Evolutionary conservation across 2,888 invertebrate species (phyloP).

Genomic region (Colostygia pectinataria): DNA sequence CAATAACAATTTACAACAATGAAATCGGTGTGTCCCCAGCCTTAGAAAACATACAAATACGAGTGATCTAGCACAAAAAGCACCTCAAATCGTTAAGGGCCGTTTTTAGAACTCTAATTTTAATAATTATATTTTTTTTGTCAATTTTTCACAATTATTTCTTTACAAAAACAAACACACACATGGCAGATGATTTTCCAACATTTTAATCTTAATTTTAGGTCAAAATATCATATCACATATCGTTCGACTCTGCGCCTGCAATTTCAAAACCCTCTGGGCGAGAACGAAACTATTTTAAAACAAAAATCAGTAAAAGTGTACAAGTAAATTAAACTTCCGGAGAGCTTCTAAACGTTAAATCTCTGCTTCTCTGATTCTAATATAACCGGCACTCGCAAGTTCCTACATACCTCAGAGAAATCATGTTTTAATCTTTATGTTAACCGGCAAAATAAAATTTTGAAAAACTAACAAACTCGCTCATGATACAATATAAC

Average conservation of each 20-base stretch:
- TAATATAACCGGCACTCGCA: neutral
- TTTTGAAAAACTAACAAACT: no score
- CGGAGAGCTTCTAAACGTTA: neutral
- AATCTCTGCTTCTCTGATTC: neutral
- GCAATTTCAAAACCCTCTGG: constrained; percentile 19
- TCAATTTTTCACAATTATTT: constrained; percentile 63
- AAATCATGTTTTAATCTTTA: no score
- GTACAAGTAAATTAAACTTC: neutral
- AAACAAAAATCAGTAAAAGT: neutral
- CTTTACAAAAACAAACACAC: constrained; percentile 69
- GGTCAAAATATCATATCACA: constrained; percentile 65
- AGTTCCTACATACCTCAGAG: no score
- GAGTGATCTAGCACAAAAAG: constrained; percentile 31
- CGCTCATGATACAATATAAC: no score
- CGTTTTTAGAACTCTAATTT: constrained; percentile 24
- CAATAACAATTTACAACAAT: constrained; percentile 5
- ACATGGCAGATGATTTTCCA: constrained; percentile 65
- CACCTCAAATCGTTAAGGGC: constrained; percentile 31
- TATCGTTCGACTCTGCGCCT: constrained; percentile 45
- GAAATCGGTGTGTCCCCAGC: constrained; percentile 7
- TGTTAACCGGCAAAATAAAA: no score
- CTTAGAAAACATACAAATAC: constrained; percentile 24
- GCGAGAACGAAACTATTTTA: constrained; percentile 1
- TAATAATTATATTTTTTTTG: constrained; percentile 54
- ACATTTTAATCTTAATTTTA: constrained; percentile 75